These are phyloP conservation scores for Orgyia antiqua DNA, from an alignment of 2,888 invertebrate species.

Conservation along the genomic window DNA sequence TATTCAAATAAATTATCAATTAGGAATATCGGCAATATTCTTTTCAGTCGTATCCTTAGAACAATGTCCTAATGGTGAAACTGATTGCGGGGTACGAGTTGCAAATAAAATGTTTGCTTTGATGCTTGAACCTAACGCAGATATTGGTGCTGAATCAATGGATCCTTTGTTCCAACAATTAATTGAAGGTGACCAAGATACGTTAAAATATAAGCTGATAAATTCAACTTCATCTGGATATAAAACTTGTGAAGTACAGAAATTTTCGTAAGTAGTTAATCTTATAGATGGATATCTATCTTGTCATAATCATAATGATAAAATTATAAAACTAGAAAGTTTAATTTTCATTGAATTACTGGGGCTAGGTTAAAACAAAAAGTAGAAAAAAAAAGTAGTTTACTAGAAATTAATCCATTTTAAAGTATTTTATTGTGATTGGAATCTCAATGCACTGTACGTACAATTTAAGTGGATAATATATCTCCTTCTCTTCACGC, in stretches of 20 bases:
- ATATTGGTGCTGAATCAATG: slow-evolving; percentile 22
- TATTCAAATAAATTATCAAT: too few relatives aligned
- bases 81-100: slow-evolving; percentile 26
- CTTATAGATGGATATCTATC: too few relatives aligned
- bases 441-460: too few relatives aligned
- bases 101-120: slow-evolving; percentile 15
- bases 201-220: slow-evolving; percentile 27
- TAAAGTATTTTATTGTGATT: too few relatives aligned
- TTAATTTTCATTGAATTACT: too few relatives aligned
- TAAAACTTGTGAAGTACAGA: slow-evolving; percentile 30
- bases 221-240: slow-evolving; percentile 28
- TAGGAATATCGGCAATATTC: too few relatives aligned
- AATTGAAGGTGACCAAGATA: slow-evolving; percentile 27
- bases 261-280: slow-evolving; percentile 33
- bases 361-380: too few relatives aligned
- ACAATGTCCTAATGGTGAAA: slow-evolving; percentile 31
- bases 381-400: too few relatives aligned
- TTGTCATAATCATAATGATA: too few relatives aligned
- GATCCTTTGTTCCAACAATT: slow-evolving; percentile 34
- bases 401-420: too few relatives aligned
- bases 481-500: too few relatives aligned
- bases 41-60: slow-evolving; percentile 9
- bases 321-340: background rate
- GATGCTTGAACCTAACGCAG: slow-evolving; percentile 24
- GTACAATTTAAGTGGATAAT: too few relatives aligned